Evolutionary conservation across 2,113 vertebrate species (phyloP).

Genomic region (rabbit (Oryctolagus cuniculus)): DNA sequence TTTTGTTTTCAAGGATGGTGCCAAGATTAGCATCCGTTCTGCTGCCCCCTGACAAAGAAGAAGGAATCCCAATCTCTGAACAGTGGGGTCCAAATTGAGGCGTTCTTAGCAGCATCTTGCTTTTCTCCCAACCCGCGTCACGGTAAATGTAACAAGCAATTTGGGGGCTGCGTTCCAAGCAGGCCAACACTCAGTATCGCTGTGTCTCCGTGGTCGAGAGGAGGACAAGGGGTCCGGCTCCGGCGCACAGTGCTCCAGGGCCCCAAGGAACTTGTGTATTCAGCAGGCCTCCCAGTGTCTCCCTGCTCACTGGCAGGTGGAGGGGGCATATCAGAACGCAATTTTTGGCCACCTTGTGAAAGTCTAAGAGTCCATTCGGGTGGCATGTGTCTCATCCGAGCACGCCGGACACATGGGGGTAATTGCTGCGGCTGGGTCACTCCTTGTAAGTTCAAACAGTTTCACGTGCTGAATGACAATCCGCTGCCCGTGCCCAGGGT

Average conservation of each 20-base stretch:
- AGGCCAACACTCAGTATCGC: background rate
- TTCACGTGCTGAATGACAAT: slow-evolving; percentile 82
- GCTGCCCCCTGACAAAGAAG: slow-evolving; percentile 52
- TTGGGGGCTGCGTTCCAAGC: background rate
- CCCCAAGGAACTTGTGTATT: slow-evolving; percentile 22
- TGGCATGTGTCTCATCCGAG: slow-evolving; percentile 63
- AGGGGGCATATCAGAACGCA: slow-evolving; percentile 71
- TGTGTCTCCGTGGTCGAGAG: background rate
- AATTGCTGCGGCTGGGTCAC: slow-evolving; percentile 79
- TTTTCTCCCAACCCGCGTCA: background rate
- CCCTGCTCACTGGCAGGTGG: slow-evolving; percentile 48
- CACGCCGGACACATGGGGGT: slow-evolving; percentile 64
- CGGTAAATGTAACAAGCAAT: slow-evolving; percentile 54
- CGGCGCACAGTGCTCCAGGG: rapidly evolving
- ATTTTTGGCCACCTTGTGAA: slow-evolving; percentile 78
- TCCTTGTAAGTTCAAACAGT: slow-evolving; percentile 81
- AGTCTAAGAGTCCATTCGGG: slow-evolving; percentile 64
- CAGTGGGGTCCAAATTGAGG: slow-evolving; percentile 34
- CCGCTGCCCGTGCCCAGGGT: slow-evolving; percentile 75
- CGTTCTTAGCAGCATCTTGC: slow-evolving; percentile 16
- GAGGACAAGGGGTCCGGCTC: background rate
- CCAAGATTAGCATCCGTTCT: slow-evolving; percentile 51
- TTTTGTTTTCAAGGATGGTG: slow-evolving; percentile 39
- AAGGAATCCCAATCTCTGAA: slow-evolving; percentile 64
- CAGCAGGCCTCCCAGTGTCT: slow-evolving; percentile 27